Base-by-base conservation (phyloP, 1,140 invertebrate species). In the Homarus americanus region DNA sequence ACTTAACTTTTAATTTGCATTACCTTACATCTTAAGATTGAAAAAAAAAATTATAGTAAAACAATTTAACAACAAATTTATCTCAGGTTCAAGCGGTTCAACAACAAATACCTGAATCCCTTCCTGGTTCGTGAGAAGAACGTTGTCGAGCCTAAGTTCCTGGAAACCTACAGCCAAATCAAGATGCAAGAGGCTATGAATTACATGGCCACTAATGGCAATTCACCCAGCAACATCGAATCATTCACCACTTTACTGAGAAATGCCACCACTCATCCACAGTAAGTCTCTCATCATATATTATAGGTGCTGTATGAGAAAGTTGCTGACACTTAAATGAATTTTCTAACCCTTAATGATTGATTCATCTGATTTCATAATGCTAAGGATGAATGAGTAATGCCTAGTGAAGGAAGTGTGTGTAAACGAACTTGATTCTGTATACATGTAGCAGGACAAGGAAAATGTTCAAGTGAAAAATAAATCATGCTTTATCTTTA, bases 121-220 rank as follows among this genome's bases (percentile, higher is more conserved):
- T 96, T 97, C 93, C 94, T 99, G 89, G 95, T 98, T 87, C 96
- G 97, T 92, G 96, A 99, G 94, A 96, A 97, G 93, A 96, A 96
- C 83, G 97, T 97, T 28, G 96, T 97, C 58, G 98, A 98, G 94
- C 97, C 98, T 80, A 99, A 99, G 94, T 98, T 99, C 93, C 95
- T 99, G 92, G 97, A 99, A 94, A 99, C 98, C 0, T 98, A 98
- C 94, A 98, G 97, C 7, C 98, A 98, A 94, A 95, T 99, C 75
- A 98, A 97, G 40, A 98, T 98, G 96, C 96, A 96, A 93, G 98
- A 99, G 94, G 98, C 98, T 24, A 96, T 99, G 94, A 97, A 98
- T 93, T 97, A 97, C 93, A 98, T 98, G 66, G 96, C 96, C 96
- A 93, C 95, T 98, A 97, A 66, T 97, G 96, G 10, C 96, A 97